A percentile compares a stretch with the other conserved stretches of the same genome.
Evolutionary conservation across 2,797 vertebrate species (phyloP).

Genomic region (Knipowitschia caucasica): DNA sequence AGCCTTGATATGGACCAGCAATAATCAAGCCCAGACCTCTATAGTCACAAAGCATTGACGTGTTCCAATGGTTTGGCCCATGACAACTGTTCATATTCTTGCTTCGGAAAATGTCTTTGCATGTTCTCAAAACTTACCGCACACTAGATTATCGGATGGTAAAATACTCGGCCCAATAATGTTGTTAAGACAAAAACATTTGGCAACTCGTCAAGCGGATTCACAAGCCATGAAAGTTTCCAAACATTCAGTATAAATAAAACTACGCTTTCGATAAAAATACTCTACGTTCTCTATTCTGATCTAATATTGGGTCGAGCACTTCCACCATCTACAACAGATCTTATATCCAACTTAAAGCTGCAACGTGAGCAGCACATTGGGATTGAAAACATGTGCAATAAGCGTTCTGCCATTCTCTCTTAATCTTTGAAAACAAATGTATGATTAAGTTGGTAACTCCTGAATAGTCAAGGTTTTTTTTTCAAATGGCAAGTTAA

Average conservation of each 20-base stretch:
- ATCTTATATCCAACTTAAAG: conserved; percentile 13
- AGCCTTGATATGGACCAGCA: conserved; percentile 41
- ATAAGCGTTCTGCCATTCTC: conserved; percentile 49
- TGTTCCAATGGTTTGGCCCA: conserved; percentile 18
- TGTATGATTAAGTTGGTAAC: conserved; percentile 71
- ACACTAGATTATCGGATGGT: conserved; percentile 16
- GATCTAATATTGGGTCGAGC: conserved; percentile 30
- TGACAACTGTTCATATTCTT: conserved; percentile 12
- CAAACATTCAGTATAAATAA: conserved; percentile 9
- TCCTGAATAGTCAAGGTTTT: conserved; percentile 29
- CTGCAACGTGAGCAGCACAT: conserved; percentile 10
- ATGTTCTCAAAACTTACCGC: background rate
- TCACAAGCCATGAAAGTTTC: conserved; percentile 11
- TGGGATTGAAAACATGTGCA: conserved; percentile 45
- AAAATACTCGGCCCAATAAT: conserved; percentile 2
- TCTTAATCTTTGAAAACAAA: conserved; percentile 77
- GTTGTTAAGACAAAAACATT: conserved; percentile 6
- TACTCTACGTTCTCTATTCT: conserved; percentile 38
- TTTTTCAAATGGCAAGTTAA: conserved; percentile 53
- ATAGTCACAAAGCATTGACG: conserved; percentile 19
- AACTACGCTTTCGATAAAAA: conserved; percentile 13
- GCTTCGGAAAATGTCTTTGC: conserved; percentile 18
- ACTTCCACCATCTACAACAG: conserved; percentile 29
- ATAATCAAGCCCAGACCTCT: conserved; percentile 15
- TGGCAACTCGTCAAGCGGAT: conserved; percentile 6